Conservation (phyloP, 1,140 invertebrate species). For the Delia radicum region DNA sequence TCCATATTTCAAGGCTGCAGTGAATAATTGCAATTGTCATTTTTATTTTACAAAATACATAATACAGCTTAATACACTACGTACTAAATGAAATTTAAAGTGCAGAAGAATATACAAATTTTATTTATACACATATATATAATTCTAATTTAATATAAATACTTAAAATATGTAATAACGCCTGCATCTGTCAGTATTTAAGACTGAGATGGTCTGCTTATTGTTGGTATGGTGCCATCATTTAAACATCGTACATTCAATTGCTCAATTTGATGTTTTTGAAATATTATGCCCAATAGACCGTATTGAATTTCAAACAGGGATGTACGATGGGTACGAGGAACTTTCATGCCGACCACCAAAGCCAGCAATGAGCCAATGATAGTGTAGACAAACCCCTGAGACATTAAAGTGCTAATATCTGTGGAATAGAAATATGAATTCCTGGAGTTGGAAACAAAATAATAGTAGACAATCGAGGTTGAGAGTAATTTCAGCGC, state of each 20-base stretch:
- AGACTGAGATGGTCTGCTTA: conserved; percentile 29
- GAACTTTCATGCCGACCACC: conserved; percentile 50
- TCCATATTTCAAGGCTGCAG: neutral
- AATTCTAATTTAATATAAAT: too few relatives aligned
- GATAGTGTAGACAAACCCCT: conserved; percentile 49
- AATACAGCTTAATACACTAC: too few relatives aligned
- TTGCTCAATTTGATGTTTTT: conserved; percentile 52
- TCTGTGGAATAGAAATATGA: conserved; percentile 49
- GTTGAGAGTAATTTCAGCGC: conserved; percentile 41
- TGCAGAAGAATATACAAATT: too few relatives aligned
- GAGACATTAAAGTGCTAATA: conserved; percentile 46
- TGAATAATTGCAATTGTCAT: neutral
- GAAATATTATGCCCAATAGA: conserved; percentile 49
- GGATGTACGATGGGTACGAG: conserved; percentile 39
- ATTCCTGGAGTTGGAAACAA: conserved; percentile 42
- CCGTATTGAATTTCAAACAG: conserved; percentile 49
- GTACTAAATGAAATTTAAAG: too few relatives aligned
- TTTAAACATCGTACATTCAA: conserved; percentile 48
- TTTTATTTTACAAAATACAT: neutral
- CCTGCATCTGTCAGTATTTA: too few relatives aligned
- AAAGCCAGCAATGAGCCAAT: conserved; percentile 44
- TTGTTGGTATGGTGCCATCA: conserved; percentile 52
- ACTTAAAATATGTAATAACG: too few relatives aligned
- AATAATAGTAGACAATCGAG: conserved; percentile 43
- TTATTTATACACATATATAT: neutral